These are phyloP conservation scores for Sylvia atricapilla DNA, from an alignment of 2,113 vertebrate genomes.

Conservation along the genomic window DNA sequence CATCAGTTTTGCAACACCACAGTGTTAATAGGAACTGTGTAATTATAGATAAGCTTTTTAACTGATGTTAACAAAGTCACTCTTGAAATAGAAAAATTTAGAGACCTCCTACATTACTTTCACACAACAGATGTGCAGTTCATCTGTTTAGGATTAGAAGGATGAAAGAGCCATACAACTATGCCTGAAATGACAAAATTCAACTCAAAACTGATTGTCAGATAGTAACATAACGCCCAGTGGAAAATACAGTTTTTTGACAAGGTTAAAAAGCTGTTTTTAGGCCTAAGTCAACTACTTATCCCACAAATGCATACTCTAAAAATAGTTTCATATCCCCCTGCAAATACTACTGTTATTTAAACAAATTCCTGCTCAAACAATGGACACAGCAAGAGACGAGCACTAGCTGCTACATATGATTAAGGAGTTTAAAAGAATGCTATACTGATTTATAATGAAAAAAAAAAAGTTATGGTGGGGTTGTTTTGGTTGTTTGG, in stretches of 20 bases:
- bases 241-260: neutral
- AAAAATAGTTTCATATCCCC: neutral
- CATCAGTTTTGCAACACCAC: neutral
- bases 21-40: neutral
- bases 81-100: neutral
- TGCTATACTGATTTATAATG: neutral
- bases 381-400: neutral
- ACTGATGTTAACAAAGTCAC: constrained; percentile 26
- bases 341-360: neutral
- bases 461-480: neutral
- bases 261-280: constrained; percentile 18
- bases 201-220: neutral
- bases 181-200: neutral
- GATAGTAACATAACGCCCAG: neutral
- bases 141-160: neutral
- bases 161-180: neutral
- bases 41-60: constrained; percentile 17
- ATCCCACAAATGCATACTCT: neutral
- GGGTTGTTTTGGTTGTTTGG: neutral
- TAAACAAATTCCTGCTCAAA: neutral
- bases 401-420: neutral
- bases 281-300: neutral
- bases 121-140: neutral
- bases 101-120: neutral
- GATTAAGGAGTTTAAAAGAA: neutral